Conservation (phyloP, 2,113 vertebrate species). For the Tetrax tetrax region DNA sequence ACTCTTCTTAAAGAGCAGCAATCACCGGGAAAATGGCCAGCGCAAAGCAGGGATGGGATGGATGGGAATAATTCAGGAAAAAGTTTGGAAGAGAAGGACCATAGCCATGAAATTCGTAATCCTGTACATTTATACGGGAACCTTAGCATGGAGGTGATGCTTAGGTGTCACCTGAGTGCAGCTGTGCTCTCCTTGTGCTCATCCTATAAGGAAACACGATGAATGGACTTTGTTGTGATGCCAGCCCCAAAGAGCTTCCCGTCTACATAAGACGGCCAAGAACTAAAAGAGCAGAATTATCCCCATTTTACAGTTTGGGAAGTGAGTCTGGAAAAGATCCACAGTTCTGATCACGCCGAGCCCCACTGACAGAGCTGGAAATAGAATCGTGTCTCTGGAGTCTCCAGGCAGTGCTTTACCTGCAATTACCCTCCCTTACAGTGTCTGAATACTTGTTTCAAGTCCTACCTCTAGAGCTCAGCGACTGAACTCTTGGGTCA, state of each 20-base stretch:
- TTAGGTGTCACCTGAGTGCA: not conserved
- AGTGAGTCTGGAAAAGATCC: not conserved
- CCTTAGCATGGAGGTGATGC: not conserved
- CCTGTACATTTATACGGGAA: not conserved
- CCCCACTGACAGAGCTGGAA: not conserved
- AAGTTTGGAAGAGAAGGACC: not conserved
- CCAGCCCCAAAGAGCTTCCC: not conserved
- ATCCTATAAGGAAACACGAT: rapidly evolving
- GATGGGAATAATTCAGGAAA: not conserved
- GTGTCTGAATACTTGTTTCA: not conserved
- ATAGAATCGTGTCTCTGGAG: not conserved
- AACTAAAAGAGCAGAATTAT: not conserved
- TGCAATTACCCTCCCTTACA: not conserved
- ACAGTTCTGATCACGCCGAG: not conserved
- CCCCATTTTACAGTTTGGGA: not conserved
- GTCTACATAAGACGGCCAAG: not conserved
- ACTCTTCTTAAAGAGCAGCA: not conserved
- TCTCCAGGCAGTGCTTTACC: not conserved
- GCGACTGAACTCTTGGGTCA: rapidly evolving
- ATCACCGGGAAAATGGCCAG: not conserved
- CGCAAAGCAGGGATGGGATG: not conserved
- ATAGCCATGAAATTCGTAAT: not conserved
- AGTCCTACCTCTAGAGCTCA: not conserved
- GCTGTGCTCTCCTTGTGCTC: not conserved
- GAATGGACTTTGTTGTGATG: not conserved